Evolutionary conservation across 1,140 invertebrate genomes (phyloP).

Genomic region (Matsumurasca onukii): DNA sequence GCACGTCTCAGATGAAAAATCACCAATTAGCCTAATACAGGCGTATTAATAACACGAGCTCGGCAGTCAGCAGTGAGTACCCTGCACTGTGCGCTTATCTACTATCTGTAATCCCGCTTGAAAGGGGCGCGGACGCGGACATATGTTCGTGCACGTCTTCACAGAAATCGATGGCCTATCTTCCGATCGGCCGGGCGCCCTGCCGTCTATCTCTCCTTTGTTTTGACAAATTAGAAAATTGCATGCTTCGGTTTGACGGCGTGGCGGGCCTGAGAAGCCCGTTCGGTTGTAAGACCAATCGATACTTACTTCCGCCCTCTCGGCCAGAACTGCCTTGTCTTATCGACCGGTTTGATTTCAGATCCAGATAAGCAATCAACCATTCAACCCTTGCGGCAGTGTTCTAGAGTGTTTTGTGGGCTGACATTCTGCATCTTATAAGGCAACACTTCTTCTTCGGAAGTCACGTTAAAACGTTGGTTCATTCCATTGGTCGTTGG

Average conservation of each 20-base stretch:
- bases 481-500: too few species aligned
- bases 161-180: conserved; percentile 30
- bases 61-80: background rate
- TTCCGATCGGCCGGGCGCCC: conserved; percentile 25
- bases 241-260: conserved; percentile 18
- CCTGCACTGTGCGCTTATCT: conserved; percentile 1
- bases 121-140: conserved; percentile 17
- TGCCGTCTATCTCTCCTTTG: conserved; percentile 29
- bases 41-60: background rate
- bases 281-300: too few species aligned
- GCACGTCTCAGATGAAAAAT: too few species aligned
- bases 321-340: too few species aligned
- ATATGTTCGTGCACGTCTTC: conserved; percentile 16
- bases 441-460: too few species aligned
- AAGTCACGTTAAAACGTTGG: too few species aligned
- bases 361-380: too few species aligned
- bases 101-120: conserved; percentile 31
- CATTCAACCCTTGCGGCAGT: too few species aligned
- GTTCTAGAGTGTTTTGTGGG: too few species aligned
- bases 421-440: too few species aligned
- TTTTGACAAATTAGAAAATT: conserved; percentile 36
- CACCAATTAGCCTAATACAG: conserved; percentile 26
- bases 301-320: too few species aligned
- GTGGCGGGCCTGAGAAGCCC: background rate
- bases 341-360: too few species aligned